Evolutionary conservation across 2,797 vertebrate species (phyloP).

Genomic region (Apodemus agrarius): DNA sequence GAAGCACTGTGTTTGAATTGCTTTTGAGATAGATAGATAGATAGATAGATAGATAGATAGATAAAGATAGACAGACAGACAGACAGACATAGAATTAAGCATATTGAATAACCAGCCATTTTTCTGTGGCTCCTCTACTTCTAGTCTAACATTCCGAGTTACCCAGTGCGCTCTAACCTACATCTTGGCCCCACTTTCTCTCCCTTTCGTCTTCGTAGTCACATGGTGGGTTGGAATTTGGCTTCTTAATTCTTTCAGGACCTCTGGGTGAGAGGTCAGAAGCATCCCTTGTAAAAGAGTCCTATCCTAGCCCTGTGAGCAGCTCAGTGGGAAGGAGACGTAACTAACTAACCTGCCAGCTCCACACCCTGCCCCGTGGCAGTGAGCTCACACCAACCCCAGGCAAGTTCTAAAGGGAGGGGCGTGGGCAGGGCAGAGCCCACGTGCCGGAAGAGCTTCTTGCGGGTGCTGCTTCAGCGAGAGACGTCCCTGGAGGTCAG

Average conservation of each 20-base stretch:
- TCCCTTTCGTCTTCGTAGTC: background rate
- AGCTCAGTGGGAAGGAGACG: background rate
- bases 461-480: background rate
- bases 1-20: background rate
- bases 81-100: background rate
- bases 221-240: background rate
- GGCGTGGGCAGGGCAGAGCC: background rate
- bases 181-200: background rate
- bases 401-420: conserved; percentile 12
- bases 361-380: conserved; percentile 6
- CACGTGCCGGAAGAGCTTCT: background rate
- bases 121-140: background rate
- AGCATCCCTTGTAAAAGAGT: background rate
- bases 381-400: conserved; percentile 20
- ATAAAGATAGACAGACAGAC: background rate
- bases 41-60: background rate
- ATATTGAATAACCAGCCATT: conserved; percentile 16
- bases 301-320: background rate
- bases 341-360: conserved; percentile 26
- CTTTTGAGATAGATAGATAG: background rate
- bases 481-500: background rate
- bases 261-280: background rate
- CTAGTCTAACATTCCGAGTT: background rate
- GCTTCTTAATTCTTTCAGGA: conserved; percentile 33
- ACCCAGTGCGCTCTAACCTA: conserved; percentile 27